Evolutionary conservation across 2,113 vertebrate species (phyloP).

Genomic region (Equus przewalskii): DNA sequence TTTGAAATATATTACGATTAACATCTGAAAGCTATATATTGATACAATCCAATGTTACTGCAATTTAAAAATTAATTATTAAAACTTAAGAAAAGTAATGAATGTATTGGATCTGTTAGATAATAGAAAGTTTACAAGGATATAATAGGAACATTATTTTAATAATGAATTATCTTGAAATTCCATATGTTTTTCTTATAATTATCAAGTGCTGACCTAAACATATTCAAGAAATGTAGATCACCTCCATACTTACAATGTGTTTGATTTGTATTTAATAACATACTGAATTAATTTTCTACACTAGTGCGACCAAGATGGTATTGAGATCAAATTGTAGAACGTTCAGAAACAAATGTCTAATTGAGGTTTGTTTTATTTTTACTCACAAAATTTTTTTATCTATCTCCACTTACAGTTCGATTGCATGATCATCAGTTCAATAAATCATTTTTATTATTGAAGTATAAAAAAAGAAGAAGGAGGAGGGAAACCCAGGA

Average conservation of each 20-base stretch:
- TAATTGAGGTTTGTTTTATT: neutral
- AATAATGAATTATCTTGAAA: conserved; percentile 6
- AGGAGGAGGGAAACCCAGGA: too few species aligned
- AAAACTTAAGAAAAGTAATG: neutral
- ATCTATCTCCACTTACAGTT: neutral
- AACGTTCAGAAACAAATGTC: neutral
- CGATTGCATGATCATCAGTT: neutral
- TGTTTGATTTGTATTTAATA: conserved; percentile 49
- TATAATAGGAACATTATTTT: conserved; percentile 9
- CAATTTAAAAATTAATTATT: too few species aligned
- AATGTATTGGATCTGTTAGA: neutral
- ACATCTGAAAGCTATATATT: too few species aligned
- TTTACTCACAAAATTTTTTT: neutral
- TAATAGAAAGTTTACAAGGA: neutral
- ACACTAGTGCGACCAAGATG: neutral
- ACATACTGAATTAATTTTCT: neutral
- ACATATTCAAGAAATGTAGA: neutral
- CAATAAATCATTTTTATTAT: conserved; percentile 20
- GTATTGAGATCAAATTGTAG: neutral
- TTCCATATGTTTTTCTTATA: neutral
- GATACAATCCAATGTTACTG: too few species aligned
- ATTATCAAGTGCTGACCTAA: conserved; percentile 16
- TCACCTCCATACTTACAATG: neutral
- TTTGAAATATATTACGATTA: too few species aligned
- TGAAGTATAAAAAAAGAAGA: neutral